Base-by-base conservation (phyloP, 92 coral and sea anemone genomes). In the Meandrina meandrites region DNA sequence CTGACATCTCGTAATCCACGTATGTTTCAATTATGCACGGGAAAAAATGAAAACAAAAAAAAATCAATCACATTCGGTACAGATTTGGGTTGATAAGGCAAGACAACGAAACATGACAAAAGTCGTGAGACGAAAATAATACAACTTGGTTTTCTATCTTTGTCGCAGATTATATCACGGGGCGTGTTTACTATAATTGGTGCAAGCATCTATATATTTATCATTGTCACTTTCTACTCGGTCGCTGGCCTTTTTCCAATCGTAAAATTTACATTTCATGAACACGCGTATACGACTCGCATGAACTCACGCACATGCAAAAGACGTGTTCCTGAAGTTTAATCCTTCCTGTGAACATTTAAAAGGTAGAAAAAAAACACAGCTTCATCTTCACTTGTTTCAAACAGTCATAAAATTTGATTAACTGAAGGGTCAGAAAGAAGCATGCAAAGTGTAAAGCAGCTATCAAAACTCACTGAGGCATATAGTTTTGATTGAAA, bases 211-310 rank as follows among this genome's bases (percentile, higher is more conserved):
- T 36, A 36, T 73, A 73, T 35, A 73, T 37, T 22, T 35, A 40
- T 73, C 51, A 73, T 73, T 37, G 78, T 18, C 48, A 73, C 27
- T 40, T 16, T 73, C 48, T 13, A 6, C 15, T 73, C 78, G 19
- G 78, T n/a, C 27, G 47, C 28, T 73, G 78, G 78, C 78, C 51
- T 37, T 24, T 34, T 73, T 73, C 78, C 78, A 73, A 73, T 73
- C 27, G 78, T 40, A 35, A 31, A 35, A 40, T 73, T 36, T 16
- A 16, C 78, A 21, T 73, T 22, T 73, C 31, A 12, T 19, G n/a
- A 22, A 34, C 76, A 17, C 15, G 11, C 35, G 24, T 24, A 30
- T 37, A 36, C 78, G 78, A 3, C 78, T 73, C 30, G n/a, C 24
- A 34, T 73, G 71, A 66, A 73, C 78, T 73, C 45, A 35, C 78